Evolutionary conservation across 2,888 invertebrate genomes (phyloP).

Genomic region (Papilio elwesi): DNA sequence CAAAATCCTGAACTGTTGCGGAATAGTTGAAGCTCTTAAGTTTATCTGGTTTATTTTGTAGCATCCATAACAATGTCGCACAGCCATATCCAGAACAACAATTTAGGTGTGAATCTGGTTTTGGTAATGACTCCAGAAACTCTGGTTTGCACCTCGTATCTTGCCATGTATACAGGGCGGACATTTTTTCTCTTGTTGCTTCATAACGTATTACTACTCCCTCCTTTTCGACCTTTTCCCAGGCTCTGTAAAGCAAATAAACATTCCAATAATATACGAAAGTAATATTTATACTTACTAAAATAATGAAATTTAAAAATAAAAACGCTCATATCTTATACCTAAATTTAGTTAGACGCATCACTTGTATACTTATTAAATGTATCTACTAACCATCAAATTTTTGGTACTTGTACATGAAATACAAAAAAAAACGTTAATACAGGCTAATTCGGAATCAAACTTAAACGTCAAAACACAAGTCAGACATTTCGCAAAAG

Average conservation of each 20-base stretch:
- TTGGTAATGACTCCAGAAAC: conserved; percentile 89
- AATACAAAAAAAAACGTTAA: too few species aligned
- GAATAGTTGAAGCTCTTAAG: conserved; percentile 87
- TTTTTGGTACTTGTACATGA: too few species aligned
- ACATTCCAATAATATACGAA: not conserved
- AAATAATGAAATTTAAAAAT: too few species aligned
- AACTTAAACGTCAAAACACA: not conserved
- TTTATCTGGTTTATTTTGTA: conserved; percentile 88
- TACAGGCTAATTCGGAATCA: not conserved
- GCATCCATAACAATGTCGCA: conserved; percentile 93
- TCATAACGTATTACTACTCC: conserved; percentile 86
- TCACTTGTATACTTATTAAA: not conserved
- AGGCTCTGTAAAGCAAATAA: conserved; percentile 73
- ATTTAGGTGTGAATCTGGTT: conserved; percentile 89
- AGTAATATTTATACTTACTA: too few species aligned
- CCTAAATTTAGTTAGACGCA: too few species aligned
- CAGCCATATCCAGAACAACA: conserved; percentile 92
- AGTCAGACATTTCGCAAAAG: not conserved
- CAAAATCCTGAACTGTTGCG: conserved; percentile 92
- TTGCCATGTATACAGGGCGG: conserved; percentile 93
- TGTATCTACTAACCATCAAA: too few species aligned
- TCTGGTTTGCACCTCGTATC: conserved; percentile 90
- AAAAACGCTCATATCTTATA: too few species aligned
- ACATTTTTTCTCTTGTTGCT: conserved; percentile 85
- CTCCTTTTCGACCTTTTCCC: conserved; percentile 86